Percentiles rank a stretch among this genome's conserved stretches.
Evolutionary conservation across 2,113 vertebrate species (phyloP).

Genomic region (Pteruthius melanotis): DNA sequence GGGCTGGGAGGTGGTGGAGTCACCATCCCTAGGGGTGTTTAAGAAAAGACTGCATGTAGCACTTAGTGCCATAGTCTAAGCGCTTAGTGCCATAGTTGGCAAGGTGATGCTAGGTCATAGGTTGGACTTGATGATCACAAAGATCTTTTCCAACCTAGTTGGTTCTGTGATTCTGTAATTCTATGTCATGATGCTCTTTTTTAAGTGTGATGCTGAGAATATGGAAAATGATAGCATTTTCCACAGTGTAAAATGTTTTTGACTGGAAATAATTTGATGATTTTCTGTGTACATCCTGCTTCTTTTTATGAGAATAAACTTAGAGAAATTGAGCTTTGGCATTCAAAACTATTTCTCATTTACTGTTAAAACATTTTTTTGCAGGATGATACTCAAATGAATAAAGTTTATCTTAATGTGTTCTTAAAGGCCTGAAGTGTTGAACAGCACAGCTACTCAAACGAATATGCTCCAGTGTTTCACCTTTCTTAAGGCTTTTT

Average conservation of each 20-base stretch:
- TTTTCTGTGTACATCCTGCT: not conserved
- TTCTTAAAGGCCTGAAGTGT: not conserved
- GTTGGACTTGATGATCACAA: not conserved
- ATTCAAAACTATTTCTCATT: not conserved
- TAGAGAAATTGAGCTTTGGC: not conserved
- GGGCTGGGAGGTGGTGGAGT: not conserved
- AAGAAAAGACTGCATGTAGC: not conserved
- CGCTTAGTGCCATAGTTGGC: not conserved
- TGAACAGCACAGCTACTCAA: not conserved
- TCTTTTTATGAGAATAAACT: not conserved
- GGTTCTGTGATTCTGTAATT: not conserved
- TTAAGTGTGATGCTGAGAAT: not conserved
- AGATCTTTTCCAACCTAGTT: not conserved
- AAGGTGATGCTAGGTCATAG: not conserved
- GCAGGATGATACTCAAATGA: not conserved
- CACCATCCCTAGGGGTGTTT: not conserved
- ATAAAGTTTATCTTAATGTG: not conserved
- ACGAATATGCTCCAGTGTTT: not conserved
- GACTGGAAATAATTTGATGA: not conserved
- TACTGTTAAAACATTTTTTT: not conserved
- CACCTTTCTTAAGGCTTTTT: not conserved
- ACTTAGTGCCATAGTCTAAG: not conserved
- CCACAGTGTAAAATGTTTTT: not conserved
- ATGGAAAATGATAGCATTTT: not conserved
- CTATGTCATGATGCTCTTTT: not conserved